These are phyloP conservation scores for Antitype chi DNA, from an alignment of 2,888 invertebrate genomes.

Conservation along the genomic window DNA sequence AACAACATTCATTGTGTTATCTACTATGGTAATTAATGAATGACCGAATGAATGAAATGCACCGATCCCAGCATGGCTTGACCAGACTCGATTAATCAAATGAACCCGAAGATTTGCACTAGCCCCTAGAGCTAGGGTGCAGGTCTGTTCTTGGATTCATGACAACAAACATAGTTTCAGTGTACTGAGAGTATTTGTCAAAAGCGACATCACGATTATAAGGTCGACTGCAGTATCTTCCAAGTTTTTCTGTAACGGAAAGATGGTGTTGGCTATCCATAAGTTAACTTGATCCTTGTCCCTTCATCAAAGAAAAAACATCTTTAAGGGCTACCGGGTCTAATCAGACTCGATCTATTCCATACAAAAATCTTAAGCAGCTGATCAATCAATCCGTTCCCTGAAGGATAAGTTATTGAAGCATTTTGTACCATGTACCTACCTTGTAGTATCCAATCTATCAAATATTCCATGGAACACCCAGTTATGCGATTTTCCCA, in stretches of 20 bases:
- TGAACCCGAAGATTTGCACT: no score
- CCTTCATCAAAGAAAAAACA: neutral
- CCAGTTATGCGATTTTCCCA: conserved; percentile 68
- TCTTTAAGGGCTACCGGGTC: neutral
- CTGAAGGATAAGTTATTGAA: conserved; percentile 41
- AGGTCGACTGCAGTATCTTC: neutral
- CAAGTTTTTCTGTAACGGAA: neutral
- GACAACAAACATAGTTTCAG: no score
- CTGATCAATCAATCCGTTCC: conserved; percentile 65
- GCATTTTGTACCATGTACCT: conserved; percentile 45
- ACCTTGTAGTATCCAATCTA: conserved; percentile 65
- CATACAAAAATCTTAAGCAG: conserved; percentile 33
- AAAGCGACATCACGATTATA: neutral
- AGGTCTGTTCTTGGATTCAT: no score
- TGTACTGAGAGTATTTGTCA: neutral
- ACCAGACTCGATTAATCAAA: no score
- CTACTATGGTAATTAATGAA: no score
- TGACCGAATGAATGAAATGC: no score
- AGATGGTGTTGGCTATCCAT: neutral
- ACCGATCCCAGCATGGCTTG: no score
- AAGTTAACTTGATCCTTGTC: neutral
- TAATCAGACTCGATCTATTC: conserved; percentile 16
- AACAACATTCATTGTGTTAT: no score
- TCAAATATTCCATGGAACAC: conserved; percentile 69
- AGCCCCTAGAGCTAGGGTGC: no score